Evolutionary conservation across 1,140 invertebrate species (phyloP).

Genomic region (Brachionus paranguensis): DNA sequence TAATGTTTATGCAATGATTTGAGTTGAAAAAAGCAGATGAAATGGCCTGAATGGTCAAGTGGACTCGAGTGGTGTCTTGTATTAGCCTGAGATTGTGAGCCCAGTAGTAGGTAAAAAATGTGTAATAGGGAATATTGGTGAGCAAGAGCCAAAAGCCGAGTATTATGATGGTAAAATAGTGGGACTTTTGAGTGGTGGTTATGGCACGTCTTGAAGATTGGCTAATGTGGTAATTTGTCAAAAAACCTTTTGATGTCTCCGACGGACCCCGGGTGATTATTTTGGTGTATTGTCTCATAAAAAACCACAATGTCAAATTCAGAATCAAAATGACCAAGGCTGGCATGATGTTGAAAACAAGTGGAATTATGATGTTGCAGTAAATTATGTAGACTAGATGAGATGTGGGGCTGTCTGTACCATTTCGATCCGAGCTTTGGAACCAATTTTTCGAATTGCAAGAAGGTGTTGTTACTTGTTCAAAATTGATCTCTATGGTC

Average conservation of each 20-base stretch:
- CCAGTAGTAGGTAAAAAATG: conserved; percentile 29
- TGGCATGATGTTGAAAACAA: conserved; percentile 16
- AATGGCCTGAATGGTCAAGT: conserved; percentile 23
- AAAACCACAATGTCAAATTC: conserved; percentile 11
- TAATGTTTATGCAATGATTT: conserved; percentile 26
- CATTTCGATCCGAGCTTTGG: background rate
- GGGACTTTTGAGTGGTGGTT: conserved; percentile 12
- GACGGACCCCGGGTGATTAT: background rate
- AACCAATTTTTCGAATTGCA: conserved; percentile 5
- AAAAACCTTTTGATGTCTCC: background rate
- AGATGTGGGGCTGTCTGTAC: background rate
- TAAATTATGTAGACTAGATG: conserved; percentile 2
- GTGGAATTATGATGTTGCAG: conserved; percentile 25
- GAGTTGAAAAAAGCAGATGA: conserved; percentile 37
- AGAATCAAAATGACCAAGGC: conserved; percentile 8
- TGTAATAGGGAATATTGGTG: conserved; percentile 24
- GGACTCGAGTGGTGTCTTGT: background rate
- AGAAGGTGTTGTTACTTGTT: background rate
- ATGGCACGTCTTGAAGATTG: background rate
- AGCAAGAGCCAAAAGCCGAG: conserved; percentile 15
- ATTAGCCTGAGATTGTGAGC: background rate
- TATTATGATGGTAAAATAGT: conserved; percentile 38
- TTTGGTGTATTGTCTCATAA: conserved; percentile 20
- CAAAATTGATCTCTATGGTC: background rate
- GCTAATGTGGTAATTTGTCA: background rate